A percentile compares a stretch with the other conserved stretches of the same genome.
Evolutionary conservation across 2,113 vertebrate genomes (phyloP).

Genomic region (Genyomyrus donnyi): DNA sequence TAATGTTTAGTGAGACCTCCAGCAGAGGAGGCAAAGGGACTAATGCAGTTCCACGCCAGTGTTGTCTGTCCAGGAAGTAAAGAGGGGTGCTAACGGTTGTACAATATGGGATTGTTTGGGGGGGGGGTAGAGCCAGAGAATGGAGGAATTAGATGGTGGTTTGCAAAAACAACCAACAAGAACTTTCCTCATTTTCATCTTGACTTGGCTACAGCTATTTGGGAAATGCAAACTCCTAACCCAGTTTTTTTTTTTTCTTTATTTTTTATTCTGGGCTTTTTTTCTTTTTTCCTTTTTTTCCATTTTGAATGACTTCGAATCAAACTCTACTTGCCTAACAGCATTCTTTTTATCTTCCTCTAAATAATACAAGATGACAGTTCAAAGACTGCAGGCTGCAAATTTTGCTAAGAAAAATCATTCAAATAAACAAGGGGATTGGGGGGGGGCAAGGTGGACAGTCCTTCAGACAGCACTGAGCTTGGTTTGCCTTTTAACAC

Average conservation of each 20-base stretch:
- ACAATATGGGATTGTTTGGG: slow-evolving; percentile 34
- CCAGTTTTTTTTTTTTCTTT: slow-evolving; percentile 43
- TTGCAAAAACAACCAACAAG: slow-evolving; percentile 39
- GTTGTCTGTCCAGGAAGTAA: slow-evolving; percentile 58
- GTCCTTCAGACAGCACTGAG: slow-evolving; percentile 68
- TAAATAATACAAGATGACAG: slow-evolving; percentile 45
- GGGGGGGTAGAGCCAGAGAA: slow-evolving; percentile 31
- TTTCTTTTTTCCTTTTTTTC: slow-evolving; percentile 42
- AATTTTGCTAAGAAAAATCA: slow-evolving; percentile 49
- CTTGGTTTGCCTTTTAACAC: slow-evolving; percentile 93
- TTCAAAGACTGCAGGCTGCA: slow-evolving; percentile 56
- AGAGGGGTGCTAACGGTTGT: neutral
- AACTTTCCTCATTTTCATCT: slow-evolving; percentile 32
- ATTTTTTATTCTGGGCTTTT: slow-evolving; percentile 54
- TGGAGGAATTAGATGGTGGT: slow-evolving; percentile 36
- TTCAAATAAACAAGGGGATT: slow-evolving; percentile 39
- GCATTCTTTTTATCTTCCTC: slow-evolving; percentile 68
- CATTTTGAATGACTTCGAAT: slow-evolving; percentile 43
- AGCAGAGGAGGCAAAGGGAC: slow-evolving; percentile 54
- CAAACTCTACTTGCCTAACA: slow-evolving; percentile 72
- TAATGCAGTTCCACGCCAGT: slow-evolving; percentile 63
- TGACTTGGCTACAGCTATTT: slow-evolving; percentile 32
- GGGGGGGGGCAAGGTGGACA: slow-evolving; percentile 35
- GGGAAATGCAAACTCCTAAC: slow-evolving; percentile 39
- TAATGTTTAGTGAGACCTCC: slow-evolving; percentile 62